A percentile compares a stretch with the other conserved stretches of the same genome.
phyloP scores from a whole-genome alignment of 2,797 vertebrate genomes.

The Perodicticus potto region DNA sequence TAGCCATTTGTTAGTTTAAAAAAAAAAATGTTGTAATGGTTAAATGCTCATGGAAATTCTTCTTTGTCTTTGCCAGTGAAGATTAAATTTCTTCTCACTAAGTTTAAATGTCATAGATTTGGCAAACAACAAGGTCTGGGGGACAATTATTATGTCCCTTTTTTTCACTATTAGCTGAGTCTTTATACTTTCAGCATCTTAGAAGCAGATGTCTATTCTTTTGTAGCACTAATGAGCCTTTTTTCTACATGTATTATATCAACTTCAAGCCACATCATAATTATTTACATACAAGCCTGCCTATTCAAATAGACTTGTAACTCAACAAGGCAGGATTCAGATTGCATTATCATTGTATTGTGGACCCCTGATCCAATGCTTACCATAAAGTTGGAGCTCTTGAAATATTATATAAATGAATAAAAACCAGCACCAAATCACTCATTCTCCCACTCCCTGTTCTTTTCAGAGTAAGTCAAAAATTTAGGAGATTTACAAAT shows the following conservation, averaged over 20 bases:
- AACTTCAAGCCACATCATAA: conserved; percentile 41
- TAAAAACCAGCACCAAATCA: neutral
- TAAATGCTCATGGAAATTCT: conserved; percentile 85
- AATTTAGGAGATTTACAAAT: neutral
- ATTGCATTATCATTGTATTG: neutral
- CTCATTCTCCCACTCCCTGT: neutral
- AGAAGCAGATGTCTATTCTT: conserved; percentile 42
- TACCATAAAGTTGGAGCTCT: neutral
- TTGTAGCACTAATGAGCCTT: neutral
- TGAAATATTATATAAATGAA: neutral
- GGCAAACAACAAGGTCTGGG: conserved; percentile 29
- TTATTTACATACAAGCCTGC: conserved; percentile 52
- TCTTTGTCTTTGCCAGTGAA: conserved; percentile 79
- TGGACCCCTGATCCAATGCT: neutral
- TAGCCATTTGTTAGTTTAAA: conserved; percentile 87
- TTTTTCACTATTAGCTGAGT: conserved; percentile 21
- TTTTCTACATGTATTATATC: conserved; percentile 23
- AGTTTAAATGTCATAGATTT: conserved; percentile 54
- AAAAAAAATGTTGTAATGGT: conserved; percentile 81
- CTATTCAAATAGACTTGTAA: conserved; percentile 35
- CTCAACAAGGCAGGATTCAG: neutral
- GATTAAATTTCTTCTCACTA: conserved; percentile 73
- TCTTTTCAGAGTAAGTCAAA: neutral
- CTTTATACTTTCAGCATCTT: conserved; percentile 38
- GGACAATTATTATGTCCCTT: neutral